Base-by-base conservation (phyloP, 2,113 vertebrate species). In the Hypomesus transpacificus region DNA sequence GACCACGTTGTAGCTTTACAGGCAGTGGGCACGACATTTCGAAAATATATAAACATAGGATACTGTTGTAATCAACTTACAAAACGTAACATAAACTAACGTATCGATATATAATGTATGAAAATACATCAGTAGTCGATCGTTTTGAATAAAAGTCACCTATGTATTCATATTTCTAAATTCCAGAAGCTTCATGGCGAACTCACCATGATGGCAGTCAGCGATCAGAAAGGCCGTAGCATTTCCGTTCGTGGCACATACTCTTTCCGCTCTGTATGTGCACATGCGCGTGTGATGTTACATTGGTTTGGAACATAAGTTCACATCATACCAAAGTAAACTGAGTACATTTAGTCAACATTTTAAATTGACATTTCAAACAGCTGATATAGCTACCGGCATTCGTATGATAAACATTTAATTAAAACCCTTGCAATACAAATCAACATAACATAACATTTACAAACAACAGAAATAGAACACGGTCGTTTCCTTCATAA, bases 191-290 rank as follows among this genome's bases (percentile, higher is more conserved):
- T 59, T 54, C 78, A 76, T 39, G 66, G 70, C 71, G 75, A 68
- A 82, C 92, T 89, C 85, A 93, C 92, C 91, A 93, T 93, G 90
- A 87, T 86, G 88, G 91, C 89, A 76, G 85, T 87, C 83, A 66
- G 58, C 73, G 86, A 85, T 76, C 83, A 90, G 87, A 93, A 93
- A 93, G 92, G 74, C 90, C 82, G 83, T 71, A 0, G 9, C n/a
- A 8, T 46, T 87, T 91, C 90, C 89, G 87, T 46, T 50, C 26
- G 0, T 5, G 64, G 59, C 70, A 81, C 3, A 85, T 84, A 89
- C 78, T 0, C 9, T 68, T 86, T 91, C 90, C 89, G 84, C 20
- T 69, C 24, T 61, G 59, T 16, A 17, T 16, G 26, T 61, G 26
- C 59, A n/a, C 24, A 61, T 26, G 59, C 59, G 59, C 24, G 26